Conservation (phyloP, 2,888 invertebrate genomes). For the Aphidius colemani region DNA sequence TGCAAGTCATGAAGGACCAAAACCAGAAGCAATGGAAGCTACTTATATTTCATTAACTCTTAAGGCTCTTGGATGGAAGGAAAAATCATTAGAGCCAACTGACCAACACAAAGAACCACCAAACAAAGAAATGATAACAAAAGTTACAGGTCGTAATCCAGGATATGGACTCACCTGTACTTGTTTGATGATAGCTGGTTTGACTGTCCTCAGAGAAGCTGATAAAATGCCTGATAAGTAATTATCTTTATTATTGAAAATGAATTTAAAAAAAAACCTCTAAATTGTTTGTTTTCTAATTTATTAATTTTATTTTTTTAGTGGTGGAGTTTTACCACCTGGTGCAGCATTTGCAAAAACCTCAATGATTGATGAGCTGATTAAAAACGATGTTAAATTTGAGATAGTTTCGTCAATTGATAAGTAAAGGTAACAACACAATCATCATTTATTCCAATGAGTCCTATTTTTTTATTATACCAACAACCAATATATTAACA, state of each 20-base stretch:
- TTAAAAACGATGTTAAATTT: conserved; percentile 74
- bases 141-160: conserved; percentile 72
- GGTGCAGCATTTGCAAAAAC: conserved; percentile 86
- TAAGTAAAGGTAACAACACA: conserved; percentile 34
- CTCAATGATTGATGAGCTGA: conserved; percentile 73
- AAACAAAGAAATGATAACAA: conserved; percentile 68
- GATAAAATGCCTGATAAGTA: conserved; percentile 77
- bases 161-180: conserved; percentile 85
- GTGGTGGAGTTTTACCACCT: conserved; percentile 87
- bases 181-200: conserved; percentile 73
- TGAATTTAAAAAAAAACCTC: conserved; percentile 1
- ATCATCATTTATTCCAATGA: conserved; percentile 1
- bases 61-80: conserved; percentile 79
- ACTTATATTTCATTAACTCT: conserved; percentile 72
- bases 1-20: conserved; percentile 71
- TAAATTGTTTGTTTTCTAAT: not conserved
- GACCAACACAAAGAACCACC: conserved; percentile 67
- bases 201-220: conserved; percentile 75
- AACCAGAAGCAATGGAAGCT: conserved; percentile 66
- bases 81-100: conserved; percentile 64
- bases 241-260: conserved; percentile 42
- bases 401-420: conserved; percentile 62
- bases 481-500: not conserved
- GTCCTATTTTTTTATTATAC: conserved; percentile 15
- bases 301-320: conserved; percentile 55